phyloP scores from a whole-genome alignment of 1,140 invertebrate genomes.

The Sycophaga agraensis region DNA sequence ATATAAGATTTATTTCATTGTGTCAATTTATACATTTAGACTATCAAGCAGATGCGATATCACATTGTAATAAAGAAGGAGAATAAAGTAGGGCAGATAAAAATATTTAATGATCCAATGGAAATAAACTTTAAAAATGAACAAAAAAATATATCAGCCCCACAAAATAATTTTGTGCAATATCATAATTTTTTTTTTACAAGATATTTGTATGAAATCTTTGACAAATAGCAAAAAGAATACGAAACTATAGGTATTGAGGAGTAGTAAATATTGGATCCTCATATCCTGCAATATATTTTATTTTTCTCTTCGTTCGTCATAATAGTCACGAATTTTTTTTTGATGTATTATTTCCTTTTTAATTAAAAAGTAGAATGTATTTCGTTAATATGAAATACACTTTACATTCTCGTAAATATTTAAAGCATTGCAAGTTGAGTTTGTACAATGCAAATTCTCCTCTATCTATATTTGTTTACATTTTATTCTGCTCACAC shows the following conservation, averaged over 20 bases:
- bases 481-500: constrained; percentile 25
- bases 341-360: constrained; percentile 13
- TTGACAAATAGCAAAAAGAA: constrained; percentile 18
- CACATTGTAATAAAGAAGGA: constrained; percentile 16
- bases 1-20: constrained; percentile 25
- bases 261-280: constrained; percentile 19
- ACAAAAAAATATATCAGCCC: constrained; percentile 8
- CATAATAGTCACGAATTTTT: constrained; percentile 10
- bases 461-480: constrained; percentile 8
- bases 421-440: constrained; percentile 22
- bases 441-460: constrained; percentile 17
- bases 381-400: constrained; percentile 19
- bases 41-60: constrained; percentile 23
- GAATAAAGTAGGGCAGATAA: constrained; percentile 17
- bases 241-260: constrained; percentile 14
- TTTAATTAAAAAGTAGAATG: constrained; percentile 19
- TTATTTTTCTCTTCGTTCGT: constrained; percentile 2
- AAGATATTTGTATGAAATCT: constrained; percentile 22
- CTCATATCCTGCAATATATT: constrained; percentile 8
- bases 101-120: neutral
- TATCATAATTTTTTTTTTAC: neutral
- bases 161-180: constrained; percentile 17
- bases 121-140: constrained; percentile 9
- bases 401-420: constrained; percentile 13
- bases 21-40: constrained; percentile 28